Percentiles rank a stretch among this genome's conserved stretches.
Evolutionary conservation across 2,113 vertebrate genomes (phyloP).

Genomic region (Pampusana beccarii): DNA sequence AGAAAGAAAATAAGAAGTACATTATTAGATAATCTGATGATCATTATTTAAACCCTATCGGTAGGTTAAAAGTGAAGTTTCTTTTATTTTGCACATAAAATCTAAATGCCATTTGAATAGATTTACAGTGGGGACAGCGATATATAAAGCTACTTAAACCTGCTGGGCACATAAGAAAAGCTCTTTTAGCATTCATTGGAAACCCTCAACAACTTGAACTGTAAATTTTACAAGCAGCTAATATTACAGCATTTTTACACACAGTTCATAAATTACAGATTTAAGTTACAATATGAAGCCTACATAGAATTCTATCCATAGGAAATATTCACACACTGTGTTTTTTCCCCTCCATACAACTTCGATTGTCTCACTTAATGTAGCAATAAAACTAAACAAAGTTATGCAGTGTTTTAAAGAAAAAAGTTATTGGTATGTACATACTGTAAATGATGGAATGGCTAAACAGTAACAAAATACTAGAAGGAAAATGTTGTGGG

Average conservation of each 20-base stretch:
- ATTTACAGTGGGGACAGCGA: conserved; percentile 85
- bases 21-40: conserved; percentile 44
- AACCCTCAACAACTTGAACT: conserved; percentile 76
- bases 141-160: conserved; percentile 83
- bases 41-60: conserved; percentile 57
- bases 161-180: conserved; percentile 83
- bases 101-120: conserved; percentile 79
- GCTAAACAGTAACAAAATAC: conserved; percentile 12
- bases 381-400: conserved; percentile 41
- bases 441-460: conserved; percentile 6
- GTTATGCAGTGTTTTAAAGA: conserved; percentile 6
- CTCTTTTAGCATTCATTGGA: conserved; percentile 81
- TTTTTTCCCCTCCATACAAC: conserved; percentile 29
- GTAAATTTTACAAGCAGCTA: conserved; percentile 89
- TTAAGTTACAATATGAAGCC: conserved; percentile 75
- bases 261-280: conserved; percentile 76
- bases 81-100: conserved; percentile 74
- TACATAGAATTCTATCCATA: conserved; percentile 73
- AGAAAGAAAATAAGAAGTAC: neutral
- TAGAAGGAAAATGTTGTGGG: neutral
- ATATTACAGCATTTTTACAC: conserved; percentile 87
- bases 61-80: conserved; percentile 69
- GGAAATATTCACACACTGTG: conserved; percentile 76
- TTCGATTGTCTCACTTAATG: conserved; percentile 64
- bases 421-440: conserved; percentile 27